Base-by-base conservation (phyloP, 2,113 vertebrate genomes). In the Noctilio leporinus region DNA sequence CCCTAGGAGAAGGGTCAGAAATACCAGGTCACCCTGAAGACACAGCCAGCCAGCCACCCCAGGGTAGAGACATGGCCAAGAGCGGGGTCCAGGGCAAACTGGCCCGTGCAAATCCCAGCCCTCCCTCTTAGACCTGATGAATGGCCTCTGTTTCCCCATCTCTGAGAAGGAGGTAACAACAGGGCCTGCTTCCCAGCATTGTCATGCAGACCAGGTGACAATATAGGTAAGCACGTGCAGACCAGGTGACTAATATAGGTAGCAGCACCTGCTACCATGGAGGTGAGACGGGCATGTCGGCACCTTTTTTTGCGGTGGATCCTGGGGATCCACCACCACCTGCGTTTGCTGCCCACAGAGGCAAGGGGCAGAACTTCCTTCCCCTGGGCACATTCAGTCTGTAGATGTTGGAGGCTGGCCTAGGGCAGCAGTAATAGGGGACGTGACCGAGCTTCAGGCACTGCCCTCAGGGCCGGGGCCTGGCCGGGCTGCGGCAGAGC, bases 201-300 rank as follows among this genome's bases (percentile, higher is more conserved):
- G 22, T 12, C 1, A 0, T 2, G 67, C 33, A 3, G 22, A 38
- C 47, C 35, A 49, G 17, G 2, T 14, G 45, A 38, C n/a, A n/a
- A n/a, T n/a, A n/a, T n/a, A n/a, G n/a, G n/a, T n/a, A n/a, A n/a
- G n/a, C n/a, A n/a, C 1, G 0, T 2, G 67, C 33, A 3, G 22
- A 38, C 47, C 35, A 49, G 17, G 2, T 14, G 45, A 38, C n/a
- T n/a, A n/a, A n/a, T n/a, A n/a, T n/a, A n/a, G n/a, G n/a, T n/a
- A n/a, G n/a, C 33, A 19, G 64, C 20, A 2, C 49, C 51, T 10
- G 57, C 3, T 3, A 11, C 76, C 28, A 1, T 14, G 49, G 3
- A 15, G 22, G 62, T 49, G 2, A 1, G 10, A 8, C 16, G 10
- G 22, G 64, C 33, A 3, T 1, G 14, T 8, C 5, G 0, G 28